These are phyloP conservation scores for Drosophila longiperda DNA, from an alignment of 2,888 invertebrate species.

Conservation along the genomic window DNA sequence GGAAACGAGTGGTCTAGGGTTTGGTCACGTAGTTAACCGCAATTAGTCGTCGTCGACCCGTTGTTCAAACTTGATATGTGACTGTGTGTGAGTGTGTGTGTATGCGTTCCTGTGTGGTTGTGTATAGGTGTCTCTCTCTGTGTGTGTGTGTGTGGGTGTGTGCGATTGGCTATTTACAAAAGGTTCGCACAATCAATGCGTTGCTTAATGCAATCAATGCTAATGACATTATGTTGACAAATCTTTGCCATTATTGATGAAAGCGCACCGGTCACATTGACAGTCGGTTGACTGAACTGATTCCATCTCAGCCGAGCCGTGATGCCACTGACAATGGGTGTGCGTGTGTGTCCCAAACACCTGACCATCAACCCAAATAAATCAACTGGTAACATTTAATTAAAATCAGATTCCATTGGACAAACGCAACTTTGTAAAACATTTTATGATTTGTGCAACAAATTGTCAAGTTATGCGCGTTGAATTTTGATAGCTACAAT, in stretches of 20 bases:
- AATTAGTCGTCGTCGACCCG: slow-evolving; percentile 75
- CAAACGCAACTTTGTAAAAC: slow-evolving; percentile 1
- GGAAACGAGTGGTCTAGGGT: slow-evolving; percentile 5
- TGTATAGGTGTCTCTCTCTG: slow-evolving; percentile 6
- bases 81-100: slow-evolving; percentile 18
- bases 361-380: not conserved
- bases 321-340: slow-evolving; percentile 1
- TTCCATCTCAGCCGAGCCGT: slow-evolving; percentile 19
- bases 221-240: slow-evolving; percentile 81
- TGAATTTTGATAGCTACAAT: not conserved
- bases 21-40: slow-evolving; percentile 73
- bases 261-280: slow-evolving; percentile 42
- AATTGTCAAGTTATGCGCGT: not conserved
- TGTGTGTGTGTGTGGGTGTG: slow-evolving; percentile 27
- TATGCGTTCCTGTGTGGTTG: slow-evolving; percentile 10
- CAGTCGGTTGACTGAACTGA: slow-evolving; percentile 43
- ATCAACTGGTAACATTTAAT: slow-evolving; percentile 1
- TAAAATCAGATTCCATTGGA: slow-evolving; percentile 10
- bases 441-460: not conserved
- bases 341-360: slow-evolving; percentile 12
- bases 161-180: slow-evolving; percentile 69
- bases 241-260: slow-evolving; percentile 80
- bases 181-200: slow-evolving; percentile 75
- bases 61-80: slow-evolving; percentile 65
- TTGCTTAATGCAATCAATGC: slow-evolving; percentile 76